Base-by-base conservation (phyloP, 2,797 vertebrate genomes). In the Glossophaga mutica region DNA sequence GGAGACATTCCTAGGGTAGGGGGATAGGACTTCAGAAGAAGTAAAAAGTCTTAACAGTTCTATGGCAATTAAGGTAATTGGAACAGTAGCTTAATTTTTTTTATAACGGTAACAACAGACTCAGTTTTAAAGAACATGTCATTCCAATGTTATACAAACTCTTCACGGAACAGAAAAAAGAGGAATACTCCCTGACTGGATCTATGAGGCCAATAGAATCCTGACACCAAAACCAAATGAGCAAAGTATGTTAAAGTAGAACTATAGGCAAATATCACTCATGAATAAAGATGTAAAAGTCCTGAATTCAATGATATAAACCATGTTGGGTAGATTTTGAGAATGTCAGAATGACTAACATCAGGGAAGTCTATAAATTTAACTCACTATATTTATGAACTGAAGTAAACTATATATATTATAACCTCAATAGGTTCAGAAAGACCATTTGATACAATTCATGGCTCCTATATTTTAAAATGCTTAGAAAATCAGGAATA, bases 21-120 rank as follows among this genome's bases (percentile, higher is more conserved):
- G 37, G 57, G n/a, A 46, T 65, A 32, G 78, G 52, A 97, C 94
- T 96, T 97, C 70, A 95, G 73, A 96, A 90, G 67, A 94, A 93
- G 73, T 16, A 94, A 74, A 88, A 93, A 84, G 73, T 32, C 37
- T 87, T 76, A 78, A 85, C n/a, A 68, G 32, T 93, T 93, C 76
- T 73, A 42, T 87, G 62, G 10, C 52, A 95, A 92, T 67, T 91
- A 85, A 83, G 26, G 15, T 65, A 73, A 96, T 34, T 90, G 48
- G 39, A 96, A 78, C 32, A 87, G 71, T 42, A 95, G 77, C 93
- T 95, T 74, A 90, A 94, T 82, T 67, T 87, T 89, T 94, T 26
- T 52, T 81, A 79, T n/a, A 90, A 93, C 94, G 84, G 92, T 85
- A 96, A 91, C 44, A 95, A 52, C 37, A 57, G 74, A 74, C 57